Base-by-base conservation (phyloP, 2,888 invertebrate genomes). In the Drosophila suboccidentalis region DNA sequence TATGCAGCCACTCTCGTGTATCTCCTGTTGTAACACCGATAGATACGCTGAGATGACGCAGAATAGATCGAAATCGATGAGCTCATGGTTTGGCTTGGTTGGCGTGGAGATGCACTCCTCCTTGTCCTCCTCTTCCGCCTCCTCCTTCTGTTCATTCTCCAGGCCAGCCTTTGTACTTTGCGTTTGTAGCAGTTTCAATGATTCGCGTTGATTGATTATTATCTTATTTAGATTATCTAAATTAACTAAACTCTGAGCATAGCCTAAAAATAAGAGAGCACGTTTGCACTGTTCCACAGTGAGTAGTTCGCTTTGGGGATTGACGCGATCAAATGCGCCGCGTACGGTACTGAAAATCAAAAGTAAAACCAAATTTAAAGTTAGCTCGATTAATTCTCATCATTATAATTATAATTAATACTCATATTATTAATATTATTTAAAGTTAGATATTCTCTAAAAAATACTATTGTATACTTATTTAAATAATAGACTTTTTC, bases 1-100 rank as follows among this genome's bases (percentile, higher is more conserved):
- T 69, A 93, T 92, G 75, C 93, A 93, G n/a, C 93, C 92, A 71
- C 92, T 93, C 73, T 93, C 93, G 55, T 92, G 91, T 58, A 93
- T 93, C 75, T 93, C 93, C 71, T 93, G 93, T 69, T 93, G 93
- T 49, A 93, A 73, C 66, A 93, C 92, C 22, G 93, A 92, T 61
- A 93, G 78, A 73, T 93, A 93, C 15, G 93, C 92, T 43, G 93
- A 91, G 67, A 93, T 88, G 34, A 93, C 91, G 75, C 93, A 93
- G 82, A 93, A 93, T 62, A 93, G 86, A 85, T 93, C 92, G 61
- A 93, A 93, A 75, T 92, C 91, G 50, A 93, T 85, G 68, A 85
- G 80, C 77, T 89, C 79, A 43, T 75, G 70, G 46, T 53, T 67
- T 73, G 76, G 58, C 66, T 49, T 44, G 26, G 53, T 22, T 4